Evolutionary conservation across 2,888 invertebrate species (phyloP), one percentile per base, ranked within the genome.

Genomic region (Callimorpha dominula): DNA sequence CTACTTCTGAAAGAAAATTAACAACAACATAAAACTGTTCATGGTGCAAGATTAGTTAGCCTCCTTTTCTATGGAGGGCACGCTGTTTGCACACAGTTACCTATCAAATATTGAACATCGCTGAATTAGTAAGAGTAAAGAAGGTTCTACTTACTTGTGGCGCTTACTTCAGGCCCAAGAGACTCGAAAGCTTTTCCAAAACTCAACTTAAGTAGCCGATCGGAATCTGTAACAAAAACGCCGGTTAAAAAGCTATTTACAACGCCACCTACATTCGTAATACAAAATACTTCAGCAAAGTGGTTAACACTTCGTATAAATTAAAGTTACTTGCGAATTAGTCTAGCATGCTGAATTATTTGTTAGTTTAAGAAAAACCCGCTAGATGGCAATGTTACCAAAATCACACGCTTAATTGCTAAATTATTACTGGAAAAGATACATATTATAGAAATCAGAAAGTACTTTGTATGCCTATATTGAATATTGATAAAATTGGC

Each of bases 161-260:
- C 97, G 94, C 97, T 97, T 87, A 97, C 97, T 96, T 97, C 97
- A 54, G 97, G 97, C 78, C 97, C 97, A 75, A 96, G 96, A 85
- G 97, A 97, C 86, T 96, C 96, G 89, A 93, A 96, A 57, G 94
- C 96, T 91, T 94, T 96, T 78, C 92, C 96, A 82, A 94, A 96
- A 90, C 96, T 96, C 75, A 96, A 82, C 85, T 95, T 96, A 75
- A 95, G 87, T 64, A 95, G 89, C 12, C 95, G 94, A 86, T 96
- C 96, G 7, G 95, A 95, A 91, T 96, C 96, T 96, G 93, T 72
- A 92, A 93, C 82, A 87, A 88, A 81, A 74, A 17, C 20, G 68
- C 43, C 8, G 2, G 14, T 70, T 50, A 60, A 70, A 67, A 72
- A 6, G 49, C 66, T 52, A 66, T 0, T 20, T 2, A 72, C 68